Evolutionary conservation across 2,113 vertebrate genomes (phyloP).

Genomic region (Garra rufa): DNA sequence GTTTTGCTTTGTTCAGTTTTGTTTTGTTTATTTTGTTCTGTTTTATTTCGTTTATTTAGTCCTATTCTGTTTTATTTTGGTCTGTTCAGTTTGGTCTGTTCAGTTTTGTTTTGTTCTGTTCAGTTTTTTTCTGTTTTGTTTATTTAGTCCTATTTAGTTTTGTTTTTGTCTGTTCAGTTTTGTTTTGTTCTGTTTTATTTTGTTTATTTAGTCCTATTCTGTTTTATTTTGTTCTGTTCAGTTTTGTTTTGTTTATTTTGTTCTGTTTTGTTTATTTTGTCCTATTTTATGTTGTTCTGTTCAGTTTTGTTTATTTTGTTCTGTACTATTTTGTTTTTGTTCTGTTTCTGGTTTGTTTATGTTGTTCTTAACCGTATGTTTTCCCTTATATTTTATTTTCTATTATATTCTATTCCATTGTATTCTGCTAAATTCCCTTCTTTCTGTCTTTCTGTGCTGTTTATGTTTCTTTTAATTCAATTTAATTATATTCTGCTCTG

Average conservation of each 20-base stretch:
- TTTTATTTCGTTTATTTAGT: too few relatives aligned
- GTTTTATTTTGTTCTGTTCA: not conserved
- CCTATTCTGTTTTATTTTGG: too few relatives aligned
- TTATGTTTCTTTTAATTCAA: conserved; percentile 16
- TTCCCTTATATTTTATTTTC: not conserved
- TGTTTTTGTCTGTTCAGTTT: too few relatives aligned
- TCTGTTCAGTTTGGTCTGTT: too few relatives aligned
- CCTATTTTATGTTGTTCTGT: too few relatives aligned
- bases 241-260: not conserved
- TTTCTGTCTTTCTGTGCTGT: conserved; percentile 6
- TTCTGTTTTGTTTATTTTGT: too few relatives aligned
- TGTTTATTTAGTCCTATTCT: not conserved
- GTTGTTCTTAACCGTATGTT: not conserved
- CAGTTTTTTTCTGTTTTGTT: too few relatives aligned
- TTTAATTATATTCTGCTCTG: not conserved
- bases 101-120: too few relatives aligned
- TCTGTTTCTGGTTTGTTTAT: not conserved
- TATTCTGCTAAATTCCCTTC: not conserved
- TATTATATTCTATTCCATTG: not conserved
- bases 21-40: too few relatives aligned
- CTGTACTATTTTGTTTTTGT: not conserved
- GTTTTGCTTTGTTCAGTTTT: too few relatives aligned
- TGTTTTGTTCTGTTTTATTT: too few relatives aligned
- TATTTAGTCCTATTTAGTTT: too few relatives aligned
- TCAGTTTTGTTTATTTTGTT: not conserved